Percentiles rank a stretch among this genome's conserved stretches.
Evolutionary conservation across 2,797 vertebrate species (phyloP).

Genomic region (Toxotes lorentzi): DNA sequence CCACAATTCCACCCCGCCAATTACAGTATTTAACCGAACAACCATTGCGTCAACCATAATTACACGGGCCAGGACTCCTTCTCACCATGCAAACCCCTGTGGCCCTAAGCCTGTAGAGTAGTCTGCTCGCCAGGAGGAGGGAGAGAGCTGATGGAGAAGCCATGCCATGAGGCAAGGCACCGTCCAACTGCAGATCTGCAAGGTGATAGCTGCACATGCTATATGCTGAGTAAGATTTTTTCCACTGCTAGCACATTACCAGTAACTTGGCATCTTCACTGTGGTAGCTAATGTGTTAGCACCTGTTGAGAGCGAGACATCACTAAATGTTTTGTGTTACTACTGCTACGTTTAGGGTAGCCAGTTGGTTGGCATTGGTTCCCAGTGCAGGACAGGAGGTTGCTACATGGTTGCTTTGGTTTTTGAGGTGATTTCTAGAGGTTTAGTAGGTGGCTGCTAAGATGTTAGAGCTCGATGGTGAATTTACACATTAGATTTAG

Average conservation of each 20-base stretch:
- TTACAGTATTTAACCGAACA: slow-evolving; percentile 85
- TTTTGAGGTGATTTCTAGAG: too few relatives aligned
- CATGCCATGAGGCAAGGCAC: slow-evolving; percentile 3
- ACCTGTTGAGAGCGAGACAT: neutral
- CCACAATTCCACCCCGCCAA: slow-evolving; percentile 79
- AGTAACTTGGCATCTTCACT: neutral
- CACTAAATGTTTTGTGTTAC: neutral
- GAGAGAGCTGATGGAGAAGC: slow-evolving; percentile 3
- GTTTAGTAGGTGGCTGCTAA: neutral
- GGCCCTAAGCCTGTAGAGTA: slow-evolving; percentile 36
- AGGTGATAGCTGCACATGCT: slow-evolving; percentile 27
- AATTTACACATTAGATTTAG: neutral
- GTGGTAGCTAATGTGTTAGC: neutral
- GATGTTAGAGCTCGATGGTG: neutral
- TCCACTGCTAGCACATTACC: neutral
- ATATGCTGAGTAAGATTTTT: neutral
- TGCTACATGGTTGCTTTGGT: neutral
- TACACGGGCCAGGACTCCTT: slow-evolving; percentile 58
- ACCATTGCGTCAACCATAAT: slow-evolving; percentile 87
- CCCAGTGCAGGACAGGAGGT: neutral
- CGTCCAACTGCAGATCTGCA: neutral
- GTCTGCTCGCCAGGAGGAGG: slow-evolving; percentile 39
- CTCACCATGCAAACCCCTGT: slow-evolving; percentile 71
- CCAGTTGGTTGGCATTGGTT: neutral
- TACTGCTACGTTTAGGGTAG: neutral